Conservation (phyloP, 2,113 vertebrate species). For the Anhinga rufa region DNA sequence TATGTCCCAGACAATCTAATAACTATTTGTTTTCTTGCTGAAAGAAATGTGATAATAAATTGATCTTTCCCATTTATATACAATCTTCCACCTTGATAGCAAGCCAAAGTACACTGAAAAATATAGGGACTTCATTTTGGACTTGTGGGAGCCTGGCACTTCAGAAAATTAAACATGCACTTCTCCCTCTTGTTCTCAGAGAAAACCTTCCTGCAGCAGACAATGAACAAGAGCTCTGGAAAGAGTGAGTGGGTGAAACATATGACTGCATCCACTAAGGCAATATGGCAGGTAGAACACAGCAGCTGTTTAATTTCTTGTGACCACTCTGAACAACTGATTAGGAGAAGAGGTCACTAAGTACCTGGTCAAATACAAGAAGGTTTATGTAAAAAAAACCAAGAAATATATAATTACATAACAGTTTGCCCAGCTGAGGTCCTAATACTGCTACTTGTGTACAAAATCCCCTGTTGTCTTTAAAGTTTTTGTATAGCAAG, state of each 20-base stretch:
- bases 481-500: not conserved
- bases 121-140: not conserved
- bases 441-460: not conserved
- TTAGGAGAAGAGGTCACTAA: not conserved
- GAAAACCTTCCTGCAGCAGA: not conserved
- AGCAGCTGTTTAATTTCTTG: not conserved
- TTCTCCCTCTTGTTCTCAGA: not conserved
- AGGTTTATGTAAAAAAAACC: not conserved
- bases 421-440: not conserved
- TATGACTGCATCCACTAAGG: not conserved
- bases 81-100: not conserved
- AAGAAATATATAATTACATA: not conserved
- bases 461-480: not conserved
- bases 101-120: not conserved
- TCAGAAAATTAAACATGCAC: not conserved
- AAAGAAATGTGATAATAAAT: conserved; percentile 8
- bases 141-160: not conserved
- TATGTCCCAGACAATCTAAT: not conserved
- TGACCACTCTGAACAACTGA: not conserved
- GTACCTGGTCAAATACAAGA: not conserved
- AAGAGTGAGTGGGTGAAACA: not conserved
- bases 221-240: not conserved
- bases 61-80: not conserved
- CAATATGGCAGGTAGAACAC: not conserved
- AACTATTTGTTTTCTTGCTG: not conserved